phyloP scores from a whole-genome alignment of 2,888 invertebrate species.

The Junonia oenone region DNA sequence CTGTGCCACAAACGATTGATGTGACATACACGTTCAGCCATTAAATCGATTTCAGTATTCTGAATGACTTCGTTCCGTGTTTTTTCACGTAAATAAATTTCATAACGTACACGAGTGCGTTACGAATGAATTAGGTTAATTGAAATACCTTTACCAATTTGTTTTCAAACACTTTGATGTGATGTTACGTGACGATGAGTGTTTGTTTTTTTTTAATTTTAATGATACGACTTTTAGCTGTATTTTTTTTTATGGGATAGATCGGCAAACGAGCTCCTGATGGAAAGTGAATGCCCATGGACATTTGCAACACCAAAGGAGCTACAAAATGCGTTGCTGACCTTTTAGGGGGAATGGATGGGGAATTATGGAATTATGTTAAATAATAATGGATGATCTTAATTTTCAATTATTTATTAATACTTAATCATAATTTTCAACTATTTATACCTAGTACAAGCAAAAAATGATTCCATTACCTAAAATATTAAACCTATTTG shows the following conservation, averaged over 20 bases:
- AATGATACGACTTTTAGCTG: neutral
- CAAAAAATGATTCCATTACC: neutral
- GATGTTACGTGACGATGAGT: neutral
- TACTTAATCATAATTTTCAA: neutral
- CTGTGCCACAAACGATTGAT: neutral
- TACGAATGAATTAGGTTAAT: neutral
- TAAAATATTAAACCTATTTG: slow-evolving; percentile 7
- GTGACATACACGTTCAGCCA: neutral
- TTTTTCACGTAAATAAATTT: neutral
- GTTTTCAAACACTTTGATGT: neutral
- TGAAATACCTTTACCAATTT: neutral
- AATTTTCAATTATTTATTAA: neutral
- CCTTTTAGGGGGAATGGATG: too few species aligned
- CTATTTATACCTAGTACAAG: neutral
- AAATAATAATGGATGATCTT: too few species aligned
- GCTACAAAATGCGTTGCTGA: too few species aligned
- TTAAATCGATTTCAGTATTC: neutral
- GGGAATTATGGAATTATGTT: too few species aligned
- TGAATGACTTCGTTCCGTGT: neutral
- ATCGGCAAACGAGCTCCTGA: neutral
- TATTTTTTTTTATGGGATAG: too few species aligned
- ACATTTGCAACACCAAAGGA: too few species aligned
- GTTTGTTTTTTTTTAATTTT: neutral
- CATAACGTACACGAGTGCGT: neutral
- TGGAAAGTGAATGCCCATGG: too few species aligned